These are phyloP conservation scores for Psilopsiagon aymara DNA, from an alignment of 2,113 vertebrate species.

Conservation along the genomic window DNA sequence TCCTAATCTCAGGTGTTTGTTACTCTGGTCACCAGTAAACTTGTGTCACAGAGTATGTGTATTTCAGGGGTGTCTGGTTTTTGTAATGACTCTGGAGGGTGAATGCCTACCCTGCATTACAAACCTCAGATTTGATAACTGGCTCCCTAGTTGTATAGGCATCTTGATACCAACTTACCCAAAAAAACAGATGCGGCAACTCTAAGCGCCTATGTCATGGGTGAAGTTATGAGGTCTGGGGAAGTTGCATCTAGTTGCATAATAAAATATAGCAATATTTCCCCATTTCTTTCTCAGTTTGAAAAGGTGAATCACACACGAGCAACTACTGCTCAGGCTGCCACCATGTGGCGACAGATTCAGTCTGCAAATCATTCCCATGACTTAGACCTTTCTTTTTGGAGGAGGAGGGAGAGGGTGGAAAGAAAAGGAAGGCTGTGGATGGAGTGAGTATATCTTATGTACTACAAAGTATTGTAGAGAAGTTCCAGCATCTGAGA, in stretches of 20 bases:
- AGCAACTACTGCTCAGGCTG: background rate
- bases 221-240: background rate
- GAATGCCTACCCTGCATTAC: background rate
- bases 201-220: rapidly evolving
- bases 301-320: background rate
- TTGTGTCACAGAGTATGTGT: background rate
- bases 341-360: background rate
- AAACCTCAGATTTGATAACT: background rate
- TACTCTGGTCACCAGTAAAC: background rate
- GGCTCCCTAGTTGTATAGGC: background rate
- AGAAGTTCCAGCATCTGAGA: background rate
- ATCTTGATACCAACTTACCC: background rate
- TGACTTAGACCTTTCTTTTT: background rate
- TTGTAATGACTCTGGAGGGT: background rate
- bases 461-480: background rate
- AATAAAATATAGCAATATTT: background rate
- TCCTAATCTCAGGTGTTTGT: background rate
- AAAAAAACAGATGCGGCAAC: background rate
- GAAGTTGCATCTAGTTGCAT: background rate
- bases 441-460: background rate
- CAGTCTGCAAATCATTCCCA: background rate
- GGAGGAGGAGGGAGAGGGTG: no score
- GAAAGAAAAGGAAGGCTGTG: background rate
- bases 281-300: background rate
- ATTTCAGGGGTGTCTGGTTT: background rate